Conservation (phyloP, 2,113 vertebrate genomes). For the Malurus cyaneus region DNA sequence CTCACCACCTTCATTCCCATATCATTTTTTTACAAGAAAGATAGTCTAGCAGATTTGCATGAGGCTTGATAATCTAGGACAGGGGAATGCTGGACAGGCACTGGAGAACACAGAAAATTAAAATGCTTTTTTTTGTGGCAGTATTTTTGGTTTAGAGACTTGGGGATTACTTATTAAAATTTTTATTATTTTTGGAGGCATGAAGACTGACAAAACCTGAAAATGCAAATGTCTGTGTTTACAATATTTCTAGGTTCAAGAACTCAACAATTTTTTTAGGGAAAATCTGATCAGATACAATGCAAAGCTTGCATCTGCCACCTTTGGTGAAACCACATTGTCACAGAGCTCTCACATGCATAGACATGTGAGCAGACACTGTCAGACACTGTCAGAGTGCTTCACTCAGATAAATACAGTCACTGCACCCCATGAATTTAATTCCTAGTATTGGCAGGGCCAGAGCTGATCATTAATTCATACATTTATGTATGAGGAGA, state of each 20-base stretch:
- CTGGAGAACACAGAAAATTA: not conserved
- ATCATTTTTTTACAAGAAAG: not conserved
- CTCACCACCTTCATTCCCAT: not conserved
- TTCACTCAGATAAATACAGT: not conserved
- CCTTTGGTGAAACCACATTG: not conserved
- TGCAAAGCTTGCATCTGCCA: not conserved
- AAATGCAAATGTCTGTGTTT: not conserved
- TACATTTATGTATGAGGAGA: not conserved
- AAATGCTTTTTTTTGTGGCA: not conserved
- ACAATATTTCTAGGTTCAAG: not conserved
- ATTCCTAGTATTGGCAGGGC: not conserved
- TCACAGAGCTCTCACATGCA: fast-evolving
- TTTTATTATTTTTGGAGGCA: not conserved
- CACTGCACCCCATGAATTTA: not conserved
- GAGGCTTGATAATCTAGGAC: not conserved
- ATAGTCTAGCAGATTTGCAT: not conserved
- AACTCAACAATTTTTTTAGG: not conserved
- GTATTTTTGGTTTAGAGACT: not conserved
- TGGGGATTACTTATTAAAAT: not conserved
- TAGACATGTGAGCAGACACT: fast-evolving
- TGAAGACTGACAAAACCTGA: not conserved
- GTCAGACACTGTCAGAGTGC: not conserved
- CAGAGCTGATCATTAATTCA: not conserved
- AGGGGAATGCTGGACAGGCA: not conserved
- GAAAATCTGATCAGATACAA: not conserved